Evolutionary conservation across 2,113 vertebrate genomes (phyloP).

Genomic region (Danionella cerebrum): DNA sequence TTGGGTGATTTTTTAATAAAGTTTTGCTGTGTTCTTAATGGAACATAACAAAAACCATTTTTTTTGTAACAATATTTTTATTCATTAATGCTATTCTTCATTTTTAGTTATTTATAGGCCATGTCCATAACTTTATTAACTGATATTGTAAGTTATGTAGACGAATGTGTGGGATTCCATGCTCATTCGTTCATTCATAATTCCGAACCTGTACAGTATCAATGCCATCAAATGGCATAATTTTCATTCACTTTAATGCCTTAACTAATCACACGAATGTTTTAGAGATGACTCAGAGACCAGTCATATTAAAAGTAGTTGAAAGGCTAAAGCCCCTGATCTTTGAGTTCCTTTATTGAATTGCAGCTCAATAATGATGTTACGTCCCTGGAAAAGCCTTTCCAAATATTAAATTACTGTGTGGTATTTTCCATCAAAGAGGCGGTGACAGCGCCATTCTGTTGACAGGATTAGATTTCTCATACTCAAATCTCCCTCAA

Average conservation of each 20-base stretch:
- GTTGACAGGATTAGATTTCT: constrained; percentile 35
- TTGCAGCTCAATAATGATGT: constrained; percentile 37
- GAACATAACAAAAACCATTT: no score
- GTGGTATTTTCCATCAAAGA: constrained; percentile 45
- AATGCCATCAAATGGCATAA: not conserved
- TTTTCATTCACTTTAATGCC: not conserved
- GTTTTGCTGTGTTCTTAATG: no score
- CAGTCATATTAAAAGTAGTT: constrained; percentile 41
- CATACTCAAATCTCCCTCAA: constrained; percentile 20
- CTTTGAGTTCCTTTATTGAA: constrained; percentile 37
- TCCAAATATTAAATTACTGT: constrained; percentile 46
- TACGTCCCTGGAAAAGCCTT: constrained; percentile 40
- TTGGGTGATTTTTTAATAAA: no score
- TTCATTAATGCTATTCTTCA: no score
- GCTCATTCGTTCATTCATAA: not conserved
- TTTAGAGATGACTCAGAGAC: constrained; percentile 17
- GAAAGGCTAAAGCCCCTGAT: constrained; percentile 40
- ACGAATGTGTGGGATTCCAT: not conserved
- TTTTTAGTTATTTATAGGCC: no score
- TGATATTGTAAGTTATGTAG: not conserved
- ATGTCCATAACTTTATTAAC: no score
- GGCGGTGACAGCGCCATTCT: constrained; percentile 34
- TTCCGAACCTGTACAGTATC: not conserved
- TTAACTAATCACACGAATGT: constrained; percentile 22
- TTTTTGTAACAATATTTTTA: no score